Base-by-base conservation (phyloP, 2,888 invertebrate species). In the Cryptocheilus praepositus region DNA sequence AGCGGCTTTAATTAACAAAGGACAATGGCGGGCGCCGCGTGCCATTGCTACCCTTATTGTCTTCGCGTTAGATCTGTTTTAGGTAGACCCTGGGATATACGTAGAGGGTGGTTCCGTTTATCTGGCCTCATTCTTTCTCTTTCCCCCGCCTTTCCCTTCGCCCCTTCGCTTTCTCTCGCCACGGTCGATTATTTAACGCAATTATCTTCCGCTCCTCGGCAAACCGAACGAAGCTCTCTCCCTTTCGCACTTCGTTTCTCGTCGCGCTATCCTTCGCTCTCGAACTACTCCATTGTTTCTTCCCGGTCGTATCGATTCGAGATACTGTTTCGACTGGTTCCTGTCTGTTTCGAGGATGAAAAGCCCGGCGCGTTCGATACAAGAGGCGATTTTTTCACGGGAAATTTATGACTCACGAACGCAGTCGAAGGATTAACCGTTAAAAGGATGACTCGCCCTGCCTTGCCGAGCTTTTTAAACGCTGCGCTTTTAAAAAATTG, bases 141-240 rank as follows among this genome's bases (percentile, higher is more conserved):
- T 16, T 49, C 1, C 13, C 3, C 25, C 0, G 18, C 19, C 16
- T 0, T 0, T 0, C 15, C 15, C 15, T 22, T 49, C 16, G 1
- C 16, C 46, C 46, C 46, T 46, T 46, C 19, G 13, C 18, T 15
- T 45, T 77, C 76, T 77, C 74, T 52, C 61, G 67, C 61, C 74
- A 76, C 70, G 79, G 77, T 79, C 79, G 80, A 81, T 83, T 82
- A 83, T 83, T 83, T 83, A 83, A 82, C 82, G 81, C 78, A 82
- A 83, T 83, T 83, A 83, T 82, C 81, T 79, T 73, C 69, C 74
- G 77, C 76, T 81, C 74, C 79, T 70, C 69, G 67, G 62, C 28
- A 70, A 74, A 61, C 61, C 64, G 59, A 55, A 3, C 55, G 53
- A 64, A 57, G 53, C 61, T 64, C 46, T 68, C 70, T 22, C 51